Evolutionary conservation across 30 jellyfish, hydroid and myxozoan species (phyloP), one percentile per base, ranked within the genome.

Genomic region (Cassiopea andromeda): DNA sequence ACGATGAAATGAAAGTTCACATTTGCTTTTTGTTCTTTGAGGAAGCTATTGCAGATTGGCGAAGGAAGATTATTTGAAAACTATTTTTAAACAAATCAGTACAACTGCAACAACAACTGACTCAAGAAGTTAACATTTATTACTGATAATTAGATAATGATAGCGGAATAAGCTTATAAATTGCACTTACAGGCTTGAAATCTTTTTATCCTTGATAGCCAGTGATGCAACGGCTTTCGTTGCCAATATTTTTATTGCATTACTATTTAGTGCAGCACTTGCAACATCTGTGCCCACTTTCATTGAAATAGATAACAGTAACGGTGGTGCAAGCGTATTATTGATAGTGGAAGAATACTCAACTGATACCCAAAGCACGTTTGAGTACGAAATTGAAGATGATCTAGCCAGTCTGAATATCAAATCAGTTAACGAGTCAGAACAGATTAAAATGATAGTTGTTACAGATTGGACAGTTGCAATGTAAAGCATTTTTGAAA

Each of bases 401-500:
- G 38, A 9, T 47, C 74, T 0, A 8, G 86, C 86, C 18, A 48
- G 47, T 19, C 79, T 6, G 79, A 70, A 70, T 46, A 77, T 50
- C 50, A 77, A n/a, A 3, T 77, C 86, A 48, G 75, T 12, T 4
- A 77, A 8, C 50, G 15, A 60, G 49, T 77, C 73, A 47, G 86
- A 77, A 9, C 50, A 77, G 48, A 77, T 47, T n/a, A 77, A 44
- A 48, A 77, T 50, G 49, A 77, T 77, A 19, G 86, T 77, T 49
- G 54, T 46, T 38, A 60, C 71, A 8, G 73, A 77, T 1, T 58
- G 48, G 3, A 48, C 54, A 15, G 70, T 77, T 47, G 86, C 86
- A n/a, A 2, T 48, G 74, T 77, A 46, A 1, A 77, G 27, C 69
- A 60, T 60, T 1, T 77, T 60, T 50, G 86, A 47, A 1, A 77